A percentile compares a stretch with the other conserved stretches of the same genome.
phyloP scores from a whole-genome alignment of 1,140 invertebrate species.

The Maniola jurtina region DNA sequence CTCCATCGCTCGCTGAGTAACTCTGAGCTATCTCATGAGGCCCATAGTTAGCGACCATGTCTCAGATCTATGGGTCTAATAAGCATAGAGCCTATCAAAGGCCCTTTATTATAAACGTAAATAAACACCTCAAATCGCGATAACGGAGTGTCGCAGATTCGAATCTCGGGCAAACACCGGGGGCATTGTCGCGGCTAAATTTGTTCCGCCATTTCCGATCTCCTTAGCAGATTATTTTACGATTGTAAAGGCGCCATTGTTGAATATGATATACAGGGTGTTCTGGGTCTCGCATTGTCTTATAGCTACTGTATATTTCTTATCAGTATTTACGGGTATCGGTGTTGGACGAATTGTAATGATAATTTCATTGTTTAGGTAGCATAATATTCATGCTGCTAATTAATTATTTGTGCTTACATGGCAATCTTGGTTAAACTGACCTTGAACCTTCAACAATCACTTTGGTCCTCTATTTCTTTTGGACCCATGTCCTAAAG shows the following conservation, averaged over 20 bases:
- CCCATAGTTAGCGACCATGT: too few species aligned
- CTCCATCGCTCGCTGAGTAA: too few species aligned
- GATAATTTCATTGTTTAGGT: neutral
- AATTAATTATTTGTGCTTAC: neutral
- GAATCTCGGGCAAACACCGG: constrained; percentile 67
- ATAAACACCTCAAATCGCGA: constrained; percentile 62
- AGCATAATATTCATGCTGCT: neutral
- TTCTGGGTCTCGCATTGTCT: neutral
- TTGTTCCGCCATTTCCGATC: constrained; percentile 71
- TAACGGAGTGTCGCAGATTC: constrained; percentile 58
- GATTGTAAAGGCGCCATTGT: constrained; percentile 63
- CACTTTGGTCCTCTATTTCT: too few species aligned
- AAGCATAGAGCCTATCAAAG: neutral
- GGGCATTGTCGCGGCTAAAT: constrained; percentile 71
- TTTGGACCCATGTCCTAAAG: too few species aligned
- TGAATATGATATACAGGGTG: constrained; percentile 29
- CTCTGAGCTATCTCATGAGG: too few species aligned
- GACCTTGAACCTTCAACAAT: too few species aligned
- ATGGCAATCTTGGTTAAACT: too few species aligned
- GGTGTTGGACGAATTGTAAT: neutral
- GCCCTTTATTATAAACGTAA: constrained; percentile 42
- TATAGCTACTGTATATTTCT: neutral
- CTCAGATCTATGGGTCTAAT: neutral
- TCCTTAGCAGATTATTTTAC: constrained; percentile 65
- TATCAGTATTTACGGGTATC: neutral